Base-by-base conservation (phyloP, 2,888 invertebrate genomes). In the Liodrosophila aerea region DNA sequence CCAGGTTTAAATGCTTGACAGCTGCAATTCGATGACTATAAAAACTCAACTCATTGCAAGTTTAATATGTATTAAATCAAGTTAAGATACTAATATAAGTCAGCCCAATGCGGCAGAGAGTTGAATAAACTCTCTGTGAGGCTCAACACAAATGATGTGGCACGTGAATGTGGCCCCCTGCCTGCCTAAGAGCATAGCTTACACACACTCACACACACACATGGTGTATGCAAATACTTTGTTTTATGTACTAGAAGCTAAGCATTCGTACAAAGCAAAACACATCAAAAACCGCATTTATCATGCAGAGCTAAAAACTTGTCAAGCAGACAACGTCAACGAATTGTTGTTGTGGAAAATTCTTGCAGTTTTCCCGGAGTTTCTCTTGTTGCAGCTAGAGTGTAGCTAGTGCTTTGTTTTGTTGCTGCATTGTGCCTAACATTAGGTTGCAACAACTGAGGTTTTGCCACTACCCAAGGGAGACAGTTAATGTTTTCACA, bases 261-360 rank as follows among this genome's bases (percentile, higher is more conserved):
- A 61, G 39, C 31, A 22, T 22, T 2, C 22, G 5, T 7, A n/a
- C 12, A 31, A 43, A 45, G 43, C 18, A 49, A 12, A 54, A 37
- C 30, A 65, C 64, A 66, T 65, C 66, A 76, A 76, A 61, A 63
- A 51, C 85, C 63, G 62, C 78, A 85, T 85, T 77, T 71, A 77
- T 77, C 75, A 64, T 60, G 65, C 39, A 56, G 49, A 71, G 61
- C 49, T 73, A 31, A 51, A 61, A 81, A 70, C 77, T 70, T 61
- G 49, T 37, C 34, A 47, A 68, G 64, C 52, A 63, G 54, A 58
- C 40, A 78, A 64, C 71, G 63, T 54, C 58, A 54, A 64, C 63
- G 56, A 39, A 33, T 50, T 50, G 41, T 51, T 3, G 15, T 5
- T 22, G 2, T 22, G 22, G 46, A 61, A 62, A 59, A 63, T 62